A percentile compares a stretch with the other conserved stretches of the same genome.
These are phyloP conservation scores for Haliclystus octoradiatus DNA, from an alignment of 30 jellyfish, hydroid and myxozoan species.

Conservation along the genomic window DNA sequence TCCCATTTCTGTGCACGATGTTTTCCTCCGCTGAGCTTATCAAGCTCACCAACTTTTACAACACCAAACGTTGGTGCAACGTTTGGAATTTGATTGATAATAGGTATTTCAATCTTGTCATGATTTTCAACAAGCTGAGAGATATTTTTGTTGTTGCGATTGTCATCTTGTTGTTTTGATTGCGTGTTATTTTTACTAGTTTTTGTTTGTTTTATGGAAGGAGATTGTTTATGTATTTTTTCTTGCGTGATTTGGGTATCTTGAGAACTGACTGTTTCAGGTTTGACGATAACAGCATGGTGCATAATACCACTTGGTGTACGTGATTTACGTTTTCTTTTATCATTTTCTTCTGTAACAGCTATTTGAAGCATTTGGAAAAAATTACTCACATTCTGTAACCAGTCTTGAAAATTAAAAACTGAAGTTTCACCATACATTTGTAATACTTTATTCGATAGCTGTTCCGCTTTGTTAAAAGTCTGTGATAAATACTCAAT, in stretches of 20 bases:
- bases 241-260: neutral
- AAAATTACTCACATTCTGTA: conserved; percentile 59
- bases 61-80: neutral
- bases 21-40: conserved; percentile 85
- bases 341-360: conserved; percentile 37
- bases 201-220: neutral
- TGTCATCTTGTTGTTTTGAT: too few species aligned
- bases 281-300: neutral
- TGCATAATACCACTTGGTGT: neutral
- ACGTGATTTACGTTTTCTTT: conserved; percentile 35
- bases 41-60: conserved; percentile 53
- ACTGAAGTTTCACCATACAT: conserved; percentile 68
- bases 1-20: conserved; percentile 80
- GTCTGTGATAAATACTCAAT: neutral
- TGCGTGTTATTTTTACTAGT: neutral
- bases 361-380: conserved; percentile 62
- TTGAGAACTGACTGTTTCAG: neutral
- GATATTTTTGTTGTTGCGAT: neutral
- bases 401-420: conserved; percentile 53
- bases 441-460: neutral
- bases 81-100: too few species aligned
- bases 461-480: neutral
- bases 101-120: neutral
- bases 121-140: neutral
- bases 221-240: neutral